Evolutionary conservation across 2,888 invertebrate species (phyloP), one percentile per base, ranked within the genome.

Genomic region (Rosalia funebris): DNA sequence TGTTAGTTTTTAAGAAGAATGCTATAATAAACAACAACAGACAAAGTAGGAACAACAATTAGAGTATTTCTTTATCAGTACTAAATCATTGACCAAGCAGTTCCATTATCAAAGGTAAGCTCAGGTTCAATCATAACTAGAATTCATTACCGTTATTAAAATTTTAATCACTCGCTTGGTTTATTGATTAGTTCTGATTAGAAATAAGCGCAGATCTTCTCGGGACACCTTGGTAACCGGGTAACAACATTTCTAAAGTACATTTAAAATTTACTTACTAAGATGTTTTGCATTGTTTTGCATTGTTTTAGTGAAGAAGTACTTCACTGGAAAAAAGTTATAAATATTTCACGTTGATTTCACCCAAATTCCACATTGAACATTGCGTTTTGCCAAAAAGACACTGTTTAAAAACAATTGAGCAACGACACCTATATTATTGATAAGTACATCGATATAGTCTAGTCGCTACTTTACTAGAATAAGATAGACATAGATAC

Each of bases 321-420:
- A 57, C 60, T 62, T 60, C 55, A 63, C 56, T 58, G 57, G 57
- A 65, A 62, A 58, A 47, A 56, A 47, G 41, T 47, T 31, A 47
- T 46, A 47, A 37, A 17, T 32, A 47, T 70, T 70, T 69, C 71
- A 75, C 73, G 74, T 77, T 78, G 79, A 77, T 74, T 81, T 82
- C 82, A 82, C 82, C 82, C 82, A 82, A 82, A 82, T 82, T 82
- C 82, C 82, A 79, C 75, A 78, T 77, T 69, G 73, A 75, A 79
- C 75, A 78, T 77, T 77, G 79, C 81, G 80, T 79, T 78, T 79
- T 80, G 80, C 80, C 80, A 80, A 79, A 80, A 79, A 77, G 78
- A 79, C 77, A 79, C 71, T 65, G 70, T 71, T 69, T 62, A 71
- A 69, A 68, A 69, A 69, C 65, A 71, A 68, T 75, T 77, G 80